phyloP scores from a whole-genome alignment of 1,140 invertebrate genomes.

The Drosophila elegans region DNA sequence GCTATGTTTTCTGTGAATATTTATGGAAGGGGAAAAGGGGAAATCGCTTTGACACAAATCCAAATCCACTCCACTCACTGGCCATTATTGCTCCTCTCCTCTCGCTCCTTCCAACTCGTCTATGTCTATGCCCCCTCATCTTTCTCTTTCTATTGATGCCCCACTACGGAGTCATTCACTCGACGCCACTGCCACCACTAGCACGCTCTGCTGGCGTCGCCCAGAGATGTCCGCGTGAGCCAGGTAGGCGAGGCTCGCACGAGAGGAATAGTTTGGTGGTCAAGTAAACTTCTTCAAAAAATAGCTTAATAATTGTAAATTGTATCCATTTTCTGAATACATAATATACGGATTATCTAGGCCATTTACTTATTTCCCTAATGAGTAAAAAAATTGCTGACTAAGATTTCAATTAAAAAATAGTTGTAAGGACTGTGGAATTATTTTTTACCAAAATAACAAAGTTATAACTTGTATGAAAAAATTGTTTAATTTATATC shows the following conservation, averaged over 20 bases:
- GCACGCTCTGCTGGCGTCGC: constrained; percentile 45
- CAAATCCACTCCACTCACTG: constrained; percentile 30
- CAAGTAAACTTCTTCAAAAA: too few species aligned
- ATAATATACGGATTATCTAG: too few species aligned
- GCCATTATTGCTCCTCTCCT: constrained; percentile 3
- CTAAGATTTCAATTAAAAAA: too few species aligned
- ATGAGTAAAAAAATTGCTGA: too few species aligned
- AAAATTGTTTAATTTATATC: too few species aligned
- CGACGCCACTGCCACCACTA: constrained; percentile 31
- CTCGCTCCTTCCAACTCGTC: constrained; percentile 14
- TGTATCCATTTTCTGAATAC: too few species aligned
- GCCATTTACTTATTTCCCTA: too few species aligned
- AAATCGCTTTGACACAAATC: constrained; percentile 64
- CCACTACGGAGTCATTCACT: constrained; percentile 66
- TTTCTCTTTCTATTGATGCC: constrained; percentile 32
- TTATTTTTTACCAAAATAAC: too few species aligned
- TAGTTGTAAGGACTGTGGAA: too few species aligned
- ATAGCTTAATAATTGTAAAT: too few species aligned
- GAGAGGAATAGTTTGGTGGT: too few species aligned
- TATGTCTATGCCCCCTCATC: constrained; percentile 5
- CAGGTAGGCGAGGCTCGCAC: constrained; percentile 16
- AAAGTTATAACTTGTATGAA: too few species aligned
- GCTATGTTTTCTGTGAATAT: constrained; percentile 21
- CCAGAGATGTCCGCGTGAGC: constrained; percentile 40
- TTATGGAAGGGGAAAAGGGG: constrained; percentile 27